phyloP scores from a whole-genome alignment of 2,888 invertebrate species.

The Plagodis dolabraria region DNA sequence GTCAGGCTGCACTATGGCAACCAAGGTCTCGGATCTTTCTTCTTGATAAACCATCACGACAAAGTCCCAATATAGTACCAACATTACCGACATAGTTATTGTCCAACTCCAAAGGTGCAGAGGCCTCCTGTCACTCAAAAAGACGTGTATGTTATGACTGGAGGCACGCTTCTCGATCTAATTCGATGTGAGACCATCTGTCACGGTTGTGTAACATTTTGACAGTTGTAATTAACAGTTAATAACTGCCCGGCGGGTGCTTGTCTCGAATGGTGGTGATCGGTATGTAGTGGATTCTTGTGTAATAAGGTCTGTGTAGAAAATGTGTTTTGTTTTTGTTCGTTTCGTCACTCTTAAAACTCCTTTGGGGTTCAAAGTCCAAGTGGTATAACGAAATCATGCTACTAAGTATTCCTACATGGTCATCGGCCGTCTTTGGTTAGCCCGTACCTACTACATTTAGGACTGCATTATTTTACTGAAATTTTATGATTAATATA shows the following conservation, averaged over 20 bases:
- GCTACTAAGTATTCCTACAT: no score
- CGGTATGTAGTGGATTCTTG: conserved; percentile 11
- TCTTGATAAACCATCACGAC: no score
- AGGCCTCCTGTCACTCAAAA: conserved; percentile 23
- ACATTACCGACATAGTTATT: background rate
- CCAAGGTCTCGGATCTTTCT: no score
- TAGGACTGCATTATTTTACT: no score
- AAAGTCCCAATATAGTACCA: background rate
- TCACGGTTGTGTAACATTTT: conserved; percentile 41
- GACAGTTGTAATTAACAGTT: conserved; percentile 40
- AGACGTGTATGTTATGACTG: conserved; percentile 1
- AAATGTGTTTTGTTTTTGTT: background rate
- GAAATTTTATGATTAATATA: no score
- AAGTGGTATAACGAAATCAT: background rate
- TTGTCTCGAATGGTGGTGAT: conserved; percentile 11
- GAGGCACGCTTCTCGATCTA: conserved; percentile 32
- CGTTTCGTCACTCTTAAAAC: background rate
- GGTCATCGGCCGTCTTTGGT: no score
- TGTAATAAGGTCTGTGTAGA: conserved; percentile 2
- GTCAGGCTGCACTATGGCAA: no score
- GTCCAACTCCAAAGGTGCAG: conserved; percentile 1
- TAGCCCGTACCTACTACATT: no score
- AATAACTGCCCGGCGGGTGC: conserved; percentile 16
- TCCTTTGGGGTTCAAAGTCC: background rate
- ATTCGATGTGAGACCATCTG: conserved; percentile 44